Conservation (phyloP, 2,113 vertebrate genomes). For the Asarcornis scutulata region DNA sequence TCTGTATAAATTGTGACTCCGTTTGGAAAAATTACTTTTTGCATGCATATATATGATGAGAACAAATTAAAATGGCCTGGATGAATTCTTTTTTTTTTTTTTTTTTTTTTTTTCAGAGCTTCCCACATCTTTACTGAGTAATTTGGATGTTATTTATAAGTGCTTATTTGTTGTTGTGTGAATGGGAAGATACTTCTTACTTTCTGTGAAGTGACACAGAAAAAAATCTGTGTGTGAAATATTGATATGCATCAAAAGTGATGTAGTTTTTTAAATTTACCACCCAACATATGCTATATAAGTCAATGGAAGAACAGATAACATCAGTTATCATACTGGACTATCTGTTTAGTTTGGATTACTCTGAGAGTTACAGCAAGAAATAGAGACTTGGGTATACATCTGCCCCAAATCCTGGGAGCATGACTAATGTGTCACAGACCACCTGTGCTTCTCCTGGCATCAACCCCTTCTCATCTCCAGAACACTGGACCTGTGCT, state of each 20-base stretch:
- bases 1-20: background rate
- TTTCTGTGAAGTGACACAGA: background rate
- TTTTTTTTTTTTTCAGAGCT: background rate
- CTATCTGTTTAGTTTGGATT: background rate
- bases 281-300: background rate
- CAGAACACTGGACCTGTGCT: background rate
- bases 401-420: background rate
- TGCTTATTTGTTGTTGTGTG: background rate
- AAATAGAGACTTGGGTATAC: background rate
- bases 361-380: background rate
- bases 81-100: background rate
- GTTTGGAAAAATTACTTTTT: background rate
- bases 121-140: background rate
- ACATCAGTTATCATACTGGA: background rate
- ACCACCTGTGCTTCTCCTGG: background rate
- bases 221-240: background rate
- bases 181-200: background rate
- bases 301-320: background rate
- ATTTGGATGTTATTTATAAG: background rate
- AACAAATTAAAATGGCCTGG: background rate
- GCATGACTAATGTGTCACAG: background rate
- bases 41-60: rapidly evolving
- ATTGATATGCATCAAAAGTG: background rate
- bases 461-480: background rate
- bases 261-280: background rate